Evolutionary conservation across 2,888 invertebrate genomes (phyloP).

Genomic region (Cyclophora albipunctata): DNA sequence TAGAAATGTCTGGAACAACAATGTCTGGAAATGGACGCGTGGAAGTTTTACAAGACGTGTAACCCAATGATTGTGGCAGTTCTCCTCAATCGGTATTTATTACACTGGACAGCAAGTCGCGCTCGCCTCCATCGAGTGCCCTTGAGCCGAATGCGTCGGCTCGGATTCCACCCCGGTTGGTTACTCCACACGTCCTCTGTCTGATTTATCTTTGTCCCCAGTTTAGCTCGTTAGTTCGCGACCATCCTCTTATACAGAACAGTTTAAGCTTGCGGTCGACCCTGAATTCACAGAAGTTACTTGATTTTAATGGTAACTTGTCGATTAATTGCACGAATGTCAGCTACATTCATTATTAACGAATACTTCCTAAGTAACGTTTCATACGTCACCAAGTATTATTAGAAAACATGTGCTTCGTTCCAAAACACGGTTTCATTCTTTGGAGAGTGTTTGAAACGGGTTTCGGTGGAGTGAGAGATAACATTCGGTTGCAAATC

Average conservation of each 20-base stretch:
- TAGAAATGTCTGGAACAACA: too few species aligned
- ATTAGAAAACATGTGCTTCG: not conserved
- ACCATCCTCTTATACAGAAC: conserved; percentile 1
- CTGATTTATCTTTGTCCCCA: conserved; percentile 12
- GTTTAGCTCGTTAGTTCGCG: conserved; percentile 6
- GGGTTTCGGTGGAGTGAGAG: too few species aligned
- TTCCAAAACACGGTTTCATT: not conserved
- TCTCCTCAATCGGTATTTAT: conserved; percentile 19
- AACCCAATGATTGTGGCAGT: not conserved
- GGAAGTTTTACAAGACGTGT: not conserved
- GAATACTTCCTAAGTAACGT: not conserved
- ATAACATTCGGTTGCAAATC: conserved; percentile 18
- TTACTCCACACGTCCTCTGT: conserved; percentile 6
- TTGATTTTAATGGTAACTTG: too few species aligned
- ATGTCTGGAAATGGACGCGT: not conserved
- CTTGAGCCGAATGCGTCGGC: conserved; percentile 38
- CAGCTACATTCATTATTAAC: not conserved
- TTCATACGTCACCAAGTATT: not conserved
- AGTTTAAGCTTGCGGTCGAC: too few species aligned
- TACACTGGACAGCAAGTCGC: conserved; percentile 23
- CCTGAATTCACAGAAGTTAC: too few species aligned
- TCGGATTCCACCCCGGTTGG: conserved; percentile 20
- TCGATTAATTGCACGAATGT: too few species aligned
- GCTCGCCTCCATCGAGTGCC: conserved; percentile 22
- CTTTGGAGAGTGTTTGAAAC: conserved; percentile 12